Percentiles rank a stretch among this genome's conserved stretches.
phyloP scores from a whole-genome alignment of 37 sponge, comb jelly and placozoan species.

The Mnemiopsis leidyi region DNA sequence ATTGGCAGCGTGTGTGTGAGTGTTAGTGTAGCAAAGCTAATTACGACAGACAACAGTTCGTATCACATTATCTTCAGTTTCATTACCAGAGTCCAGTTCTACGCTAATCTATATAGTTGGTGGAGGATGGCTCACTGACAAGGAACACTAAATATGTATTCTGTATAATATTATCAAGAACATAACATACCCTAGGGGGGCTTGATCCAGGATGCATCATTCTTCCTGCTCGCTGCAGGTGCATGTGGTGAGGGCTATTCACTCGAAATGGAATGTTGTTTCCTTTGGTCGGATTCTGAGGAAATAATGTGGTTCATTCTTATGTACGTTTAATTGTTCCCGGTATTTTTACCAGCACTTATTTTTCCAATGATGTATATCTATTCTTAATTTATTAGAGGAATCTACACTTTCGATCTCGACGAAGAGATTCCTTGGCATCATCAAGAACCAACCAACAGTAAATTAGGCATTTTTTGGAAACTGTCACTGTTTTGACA shows the following conservation, averaged over 20 bases:
- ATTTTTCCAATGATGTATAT: too few species aligned
- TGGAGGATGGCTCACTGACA: too few species aligned
- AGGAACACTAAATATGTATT: too few species aligned
- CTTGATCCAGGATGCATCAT: conserved; percentile 47
- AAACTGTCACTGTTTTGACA: too few species aligned
- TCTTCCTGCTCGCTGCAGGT: conserved; percentile 25
- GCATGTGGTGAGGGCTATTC: conserved; percentile 62
- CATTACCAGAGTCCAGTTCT: too few species aligned
- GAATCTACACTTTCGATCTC: too few species aligned
- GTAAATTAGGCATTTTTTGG: neutral
- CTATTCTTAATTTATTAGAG: too few species aligned
- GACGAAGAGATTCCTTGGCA: too few species aligned
- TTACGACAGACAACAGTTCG: neutral
- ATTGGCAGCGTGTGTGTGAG: neutral
- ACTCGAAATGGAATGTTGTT: conserved; percentile 61
- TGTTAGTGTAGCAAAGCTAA: neutral
- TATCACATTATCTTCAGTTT: neutral
- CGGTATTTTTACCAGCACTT: too few species aligned
- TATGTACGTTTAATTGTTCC: too few species aligned
- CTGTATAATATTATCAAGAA: neutral
- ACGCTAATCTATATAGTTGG: too few species aligned
- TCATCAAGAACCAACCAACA: neutral
- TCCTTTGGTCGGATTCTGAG: conserved; percentile 52
- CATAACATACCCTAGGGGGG: conserved; percentile 40
- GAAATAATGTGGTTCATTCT: too few species aligned